Base-by-base conservation (phyloP, 2,797 vertebrate species). In the Remorina albescens region DNA sequence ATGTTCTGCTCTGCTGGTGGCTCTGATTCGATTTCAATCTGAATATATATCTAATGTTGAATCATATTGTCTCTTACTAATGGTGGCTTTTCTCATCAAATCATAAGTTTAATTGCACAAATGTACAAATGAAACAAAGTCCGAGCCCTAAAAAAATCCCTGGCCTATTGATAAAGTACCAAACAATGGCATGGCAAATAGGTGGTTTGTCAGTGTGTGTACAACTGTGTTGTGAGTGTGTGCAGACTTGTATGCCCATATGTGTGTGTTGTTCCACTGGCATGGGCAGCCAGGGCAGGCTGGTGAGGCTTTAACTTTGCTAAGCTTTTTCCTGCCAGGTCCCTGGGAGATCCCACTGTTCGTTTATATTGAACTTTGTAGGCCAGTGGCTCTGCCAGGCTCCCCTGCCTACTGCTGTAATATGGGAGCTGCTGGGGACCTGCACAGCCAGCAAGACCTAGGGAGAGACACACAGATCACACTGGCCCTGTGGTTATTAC, bases 251-350 rank as follows among this genome's bases (percentile, higher is more conserved):
- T 44, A 2, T 61, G 64, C 62, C 65, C 77, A 60, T 86, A 78
- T 83, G 81, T 36, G 32, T 79, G 83, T 81, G 81, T 78, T 81
- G 90, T 86, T 85, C 84, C 92, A 91, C 94, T 95, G 95, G 94
- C 95, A 91, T 82, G 92, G 87, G 86, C 92, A 88, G 91, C 94
- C 91, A 93, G 93, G 94, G 94, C 95, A 96, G 93, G 93, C 84
- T 94, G 97, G 96, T 96, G 96, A 97, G 96, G 96, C 95, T 98
- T 98, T 98, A 97, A 97, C 96, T 98, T 97, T 95, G 96, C 96
- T 97, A 98, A 97, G 96, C 97, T 96, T 96, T 95, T 94, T 86
- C 84, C 95, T 97, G 97, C 97, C 96, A 98, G 96, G 95, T 94
- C 96, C 95, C 90, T 88, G 91, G 92, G 83, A 95, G 83, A 94